Base-by-base conservation (phyloP, 2,797 vertebrate genomes). In the Eulemur rubriventer region DNA sequence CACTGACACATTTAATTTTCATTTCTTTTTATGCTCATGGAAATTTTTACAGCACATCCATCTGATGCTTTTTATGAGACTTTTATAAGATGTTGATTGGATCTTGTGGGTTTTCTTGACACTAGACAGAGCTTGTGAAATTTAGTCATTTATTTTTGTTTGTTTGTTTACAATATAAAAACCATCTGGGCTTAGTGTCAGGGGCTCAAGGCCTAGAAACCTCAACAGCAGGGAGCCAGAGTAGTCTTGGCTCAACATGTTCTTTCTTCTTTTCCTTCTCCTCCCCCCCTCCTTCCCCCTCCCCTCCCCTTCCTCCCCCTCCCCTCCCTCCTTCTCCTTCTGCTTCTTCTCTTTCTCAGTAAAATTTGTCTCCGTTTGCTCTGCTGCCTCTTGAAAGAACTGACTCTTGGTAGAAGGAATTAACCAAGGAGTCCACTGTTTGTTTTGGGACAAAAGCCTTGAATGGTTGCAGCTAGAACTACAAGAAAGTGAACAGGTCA, bases 111-210 rank as follows among this genome's bases (percentile, higher is more conserved):
- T 82, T 57, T 89, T 80, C 75, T 35, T 70, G 50, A 95, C 69
- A 69, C 35, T 52, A 85, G 30, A 78, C 26, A 72, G 82, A 86
- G 17, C 38, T 38, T 93, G 22, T 89, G 61, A 90, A 93, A 76
- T 86, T 28, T 69, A 52, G n/a, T 80, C 38, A 9, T 26, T 69
- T 52, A 12, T 8, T 61, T 70, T 65, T 80, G 35, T 70, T 70
- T 72, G n/a, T 43, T 94, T 35, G 2, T 92, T 55, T 95, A 16
- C 14, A 55, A 89, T 20, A 43, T 78, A 86, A 93, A 90, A 95
- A 30, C 13, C 43, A 75, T 6, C 43, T 38, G 28, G 7, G n/a
- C 70, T 50, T 38, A 89, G 35, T 82, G 33, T 59, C 65, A 70
- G 46, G 14, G 70, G 6, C 48, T 30, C 76, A 94, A 91, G n/a